Conservation (phyloP, 1,140 invertebrate species). For the Lordiphosa collinella region DNA sequence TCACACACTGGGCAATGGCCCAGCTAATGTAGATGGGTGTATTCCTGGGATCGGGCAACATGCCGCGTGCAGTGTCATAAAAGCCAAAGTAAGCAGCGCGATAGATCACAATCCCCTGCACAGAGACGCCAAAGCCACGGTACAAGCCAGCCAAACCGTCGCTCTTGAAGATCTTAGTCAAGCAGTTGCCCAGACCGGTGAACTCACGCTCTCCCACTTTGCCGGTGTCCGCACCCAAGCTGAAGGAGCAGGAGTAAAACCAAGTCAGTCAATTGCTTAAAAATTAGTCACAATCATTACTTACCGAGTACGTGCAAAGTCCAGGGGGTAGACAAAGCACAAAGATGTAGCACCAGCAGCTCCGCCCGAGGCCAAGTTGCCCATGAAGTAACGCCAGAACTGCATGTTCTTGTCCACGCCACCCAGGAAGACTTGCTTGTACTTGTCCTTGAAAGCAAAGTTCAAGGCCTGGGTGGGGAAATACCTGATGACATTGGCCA, state of each 20-base stretch:
- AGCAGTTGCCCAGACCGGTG: slow-evolving; percentile 90
- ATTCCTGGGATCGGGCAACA: slow-evolving; percentile 90
- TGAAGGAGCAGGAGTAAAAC: neutral
- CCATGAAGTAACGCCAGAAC: slow-evolving; percentile 91
- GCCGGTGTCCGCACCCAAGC: slow-evolving; percentile 89
- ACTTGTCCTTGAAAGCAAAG: slow-evolving; percentile 96
- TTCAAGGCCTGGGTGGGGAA: slow-evolving; percentile 97
- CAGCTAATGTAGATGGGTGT: slow-evolving; percentile 83
- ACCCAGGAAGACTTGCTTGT: slow-evolving; percentile 83
- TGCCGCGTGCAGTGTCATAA: slow-evolving; percentile 87
- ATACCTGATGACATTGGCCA: slow-evolving; percentile 95
- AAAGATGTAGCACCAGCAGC: slow-evolving; percentile 95
- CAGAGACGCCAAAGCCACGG: slow-evolving; percentile 94
- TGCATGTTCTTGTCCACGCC: slow-evolving; percentile 91
- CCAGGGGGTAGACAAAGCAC: slow-evolving; percentile 96
- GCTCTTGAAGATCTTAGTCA: slow-evolving; percentile 90
- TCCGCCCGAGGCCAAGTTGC: slow-evolving; percentile 94
- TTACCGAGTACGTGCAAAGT: slow-evolving; percentile 91
- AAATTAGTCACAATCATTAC: neutral
- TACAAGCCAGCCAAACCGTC: slow-evolving; percentile 93
- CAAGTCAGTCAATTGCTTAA: neutral
- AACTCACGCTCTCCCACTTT: slow-evolving; percentile 91
- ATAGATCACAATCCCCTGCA: slow-evolving; percentile 93
- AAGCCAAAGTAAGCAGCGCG: slow-evolving; percentile 96
- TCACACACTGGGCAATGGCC: slow-evolving; percentile 84